Evolutionary conservation across 2,888 invertebrate genomes (phyloP).

Genomic region (Panopea generosa): DNA sequence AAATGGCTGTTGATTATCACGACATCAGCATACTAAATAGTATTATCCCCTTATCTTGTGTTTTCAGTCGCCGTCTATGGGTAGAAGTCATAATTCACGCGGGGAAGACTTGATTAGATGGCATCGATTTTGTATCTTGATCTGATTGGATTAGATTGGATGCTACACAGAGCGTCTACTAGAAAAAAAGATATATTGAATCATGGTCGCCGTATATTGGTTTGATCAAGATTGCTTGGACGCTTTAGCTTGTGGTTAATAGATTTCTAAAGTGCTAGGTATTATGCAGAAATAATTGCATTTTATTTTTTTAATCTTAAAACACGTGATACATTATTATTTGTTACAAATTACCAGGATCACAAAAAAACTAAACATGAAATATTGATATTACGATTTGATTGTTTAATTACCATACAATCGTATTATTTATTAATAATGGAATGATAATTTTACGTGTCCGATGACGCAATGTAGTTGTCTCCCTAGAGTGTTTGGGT

Average conservation of each 20-base stretch:
- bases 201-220: slow-evolving; percentile 26
- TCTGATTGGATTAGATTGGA: slow-evolving; percentile 59
- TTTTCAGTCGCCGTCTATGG: slow-evolving; percentile 45
- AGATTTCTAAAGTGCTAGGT: no score
- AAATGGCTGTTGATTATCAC: slow-evolving; percentile 47
- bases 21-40: slow-evolving; percentile 46
- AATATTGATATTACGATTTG: no score
- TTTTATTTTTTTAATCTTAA: no score
- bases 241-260: background rate
- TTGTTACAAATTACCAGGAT: no score
- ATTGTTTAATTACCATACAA: no score
- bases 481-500: no score
- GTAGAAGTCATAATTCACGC: slow-evolving; percentile 52
- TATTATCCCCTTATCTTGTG: slow-evolving; percentile 56
- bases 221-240: slow-evolving; percentile 18
- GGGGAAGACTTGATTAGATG: slow-evolving; percentile 55
- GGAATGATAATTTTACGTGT: no score
- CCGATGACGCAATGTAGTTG: no score
- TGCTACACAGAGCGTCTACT: slow-evolving; percentile 47
- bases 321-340: no score
- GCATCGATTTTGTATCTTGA: slow-evolving; percentile 62
- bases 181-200: slow-evolving; percentile 55
- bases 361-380: no score
- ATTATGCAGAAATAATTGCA: no score
- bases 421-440: no score